Evolutionary conservation across 2,113 vertebrate species (phyloP).

Genomic region (Charadrius vociferus): DNA sequence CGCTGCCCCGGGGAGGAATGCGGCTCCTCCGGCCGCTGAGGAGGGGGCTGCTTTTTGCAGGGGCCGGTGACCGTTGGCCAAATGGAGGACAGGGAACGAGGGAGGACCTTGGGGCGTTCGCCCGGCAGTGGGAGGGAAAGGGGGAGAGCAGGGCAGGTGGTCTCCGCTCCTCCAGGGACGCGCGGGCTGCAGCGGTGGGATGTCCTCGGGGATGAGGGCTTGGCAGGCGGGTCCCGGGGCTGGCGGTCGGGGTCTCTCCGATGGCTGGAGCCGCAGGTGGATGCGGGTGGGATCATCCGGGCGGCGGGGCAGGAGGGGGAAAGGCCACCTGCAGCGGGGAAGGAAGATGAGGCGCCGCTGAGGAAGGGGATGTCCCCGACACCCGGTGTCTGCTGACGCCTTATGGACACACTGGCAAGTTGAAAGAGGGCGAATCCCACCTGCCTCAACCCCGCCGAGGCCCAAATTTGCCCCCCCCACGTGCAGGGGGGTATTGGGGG

Average conservation of each 20-base stretch:
- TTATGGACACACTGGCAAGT: too few species aligned
- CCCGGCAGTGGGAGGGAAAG: too few species aligned
- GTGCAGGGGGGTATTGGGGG: fast-evolving
- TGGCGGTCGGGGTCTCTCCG: background rate
- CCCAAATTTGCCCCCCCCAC: fast-evolving
- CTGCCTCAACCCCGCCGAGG: fast-evolving
- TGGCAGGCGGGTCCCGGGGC: background rate
- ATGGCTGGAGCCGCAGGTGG: background rate
- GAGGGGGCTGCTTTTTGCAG: background rate
- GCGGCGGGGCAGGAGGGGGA: background rate
- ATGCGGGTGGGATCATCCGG: background rate
- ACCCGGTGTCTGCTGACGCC: fast-evolving
- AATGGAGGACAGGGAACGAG: background rate
- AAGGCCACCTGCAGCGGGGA: conserved; percentile 4
- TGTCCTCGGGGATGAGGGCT: background rate
- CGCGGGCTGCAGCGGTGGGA: background rate
- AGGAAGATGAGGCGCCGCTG: background rate
- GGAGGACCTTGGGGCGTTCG: background rate
- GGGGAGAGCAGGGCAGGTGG: fast-evolving
- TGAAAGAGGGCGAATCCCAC: background rate
- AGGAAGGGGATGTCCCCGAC: background rate
- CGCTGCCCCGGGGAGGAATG: background rate
- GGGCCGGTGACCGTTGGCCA: background rate
- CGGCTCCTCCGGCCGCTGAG: background rate
- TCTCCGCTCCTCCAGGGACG: background rate